Conservation (phyloP, 2,888 invertebrate species). For the Polyommatus icarus region DNA sequence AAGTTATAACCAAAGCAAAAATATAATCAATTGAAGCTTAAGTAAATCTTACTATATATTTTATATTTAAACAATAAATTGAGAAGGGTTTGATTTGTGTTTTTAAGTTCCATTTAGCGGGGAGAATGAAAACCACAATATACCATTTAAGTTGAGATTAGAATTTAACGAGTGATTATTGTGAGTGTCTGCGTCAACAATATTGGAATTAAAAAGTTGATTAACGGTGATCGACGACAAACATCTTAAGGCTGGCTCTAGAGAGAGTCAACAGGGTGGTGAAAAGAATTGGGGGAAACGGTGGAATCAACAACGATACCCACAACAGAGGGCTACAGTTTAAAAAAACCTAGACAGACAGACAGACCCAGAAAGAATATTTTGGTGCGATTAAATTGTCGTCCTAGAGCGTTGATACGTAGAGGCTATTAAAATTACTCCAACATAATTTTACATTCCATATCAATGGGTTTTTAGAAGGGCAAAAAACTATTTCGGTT, state of each 20-base stretch:
- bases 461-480: too few relatives aligned
- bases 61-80: background rate
- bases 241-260: slow-evolving; percentile 53
- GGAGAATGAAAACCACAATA: slow-evolving; percentile 12
- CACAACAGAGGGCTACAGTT: too few relatives aligned
- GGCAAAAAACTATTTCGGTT: too few relatives aligned
- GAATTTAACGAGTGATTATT: slow-evolving; percentile 28
- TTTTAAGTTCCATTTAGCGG: background rate
- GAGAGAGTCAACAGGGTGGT: slow-evolving; percentile 53
- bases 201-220: slow-evolving; percentile 64
- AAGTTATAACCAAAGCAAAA: background rate
- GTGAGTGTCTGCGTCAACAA: slow-evolving; percentile 39
- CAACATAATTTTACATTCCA: too few relatives aligned
- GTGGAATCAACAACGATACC: slow-evolving; percentile 1
- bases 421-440: too few relatives aligned
- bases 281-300: slow-evolving; percentile 34
- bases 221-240: slow-evolving; percentile 57
- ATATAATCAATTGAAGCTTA: background rate
- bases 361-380: background rate
- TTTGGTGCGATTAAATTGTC: background rate
- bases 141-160: slow-evolving; percentile 21
- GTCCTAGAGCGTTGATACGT: too few relatives aligned
- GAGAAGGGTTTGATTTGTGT: background rate
- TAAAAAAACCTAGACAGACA: too few relatives aligned
- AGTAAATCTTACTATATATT: background rate